Evolutionary conservation across 2,113 vertebrate genomes (phyloP).

Genomic region (Nerophis lumbriciformis): DNA sequence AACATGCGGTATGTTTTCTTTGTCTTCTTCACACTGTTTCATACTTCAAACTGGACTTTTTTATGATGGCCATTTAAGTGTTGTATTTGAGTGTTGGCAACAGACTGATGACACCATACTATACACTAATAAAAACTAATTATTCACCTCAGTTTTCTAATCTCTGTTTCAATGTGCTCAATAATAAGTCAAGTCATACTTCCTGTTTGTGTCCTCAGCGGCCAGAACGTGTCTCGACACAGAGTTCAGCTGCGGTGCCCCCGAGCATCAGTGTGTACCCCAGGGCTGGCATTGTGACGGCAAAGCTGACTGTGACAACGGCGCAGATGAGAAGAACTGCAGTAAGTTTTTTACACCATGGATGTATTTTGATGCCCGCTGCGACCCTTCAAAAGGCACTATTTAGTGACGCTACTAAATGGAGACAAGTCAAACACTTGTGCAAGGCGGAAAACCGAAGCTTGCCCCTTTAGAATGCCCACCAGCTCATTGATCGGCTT

Average conservation of each 20-base stretch:
- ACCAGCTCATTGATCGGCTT: too few relatives aligned
- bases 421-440: too few relatives aligned
- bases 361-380: neutral
- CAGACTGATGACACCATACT: neutral
- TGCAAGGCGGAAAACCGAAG: too few relatives aligned
- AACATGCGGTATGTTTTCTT: constrained; percentile 71
- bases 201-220: constrained; percentile 49
- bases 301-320: constrained; percentile 73
- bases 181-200: neutral
- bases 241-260: constrained; percentile 75
- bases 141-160: neutral
- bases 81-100: neutral
- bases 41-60: neutral
- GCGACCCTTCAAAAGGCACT: too few relatives aligned
- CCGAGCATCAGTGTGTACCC: constrained; percentile 70
- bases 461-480: too few relatives aligned
- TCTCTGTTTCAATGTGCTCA: neutral
- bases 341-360: constrained; percentile 61
- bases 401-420: too few relatives aligned
- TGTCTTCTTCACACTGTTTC: neutral
- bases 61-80: neutral
- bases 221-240: constrained; percentile 60
- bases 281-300: constrained; percentile 78
- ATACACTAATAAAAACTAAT: neutral
- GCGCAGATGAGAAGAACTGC: constrained; percentile 77